Evolutionary conservation across 2,797 vertebrate species (phyloP).

Genomic region (Huso huso): DNA sequence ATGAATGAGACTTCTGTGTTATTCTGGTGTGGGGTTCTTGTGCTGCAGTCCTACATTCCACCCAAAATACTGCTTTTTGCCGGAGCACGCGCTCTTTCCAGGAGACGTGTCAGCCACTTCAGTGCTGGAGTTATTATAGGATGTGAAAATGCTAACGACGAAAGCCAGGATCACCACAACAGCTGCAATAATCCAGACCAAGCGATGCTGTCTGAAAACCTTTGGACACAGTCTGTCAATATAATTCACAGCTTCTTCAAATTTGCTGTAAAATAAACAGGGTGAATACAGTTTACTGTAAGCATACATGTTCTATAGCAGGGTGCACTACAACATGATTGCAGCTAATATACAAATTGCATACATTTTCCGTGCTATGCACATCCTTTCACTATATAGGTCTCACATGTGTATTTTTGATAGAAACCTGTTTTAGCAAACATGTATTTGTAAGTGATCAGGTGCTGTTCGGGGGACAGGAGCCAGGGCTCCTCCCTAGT

Average conservation of each 20-base stretch:
- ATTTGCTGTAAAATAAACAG: slow-evolving; percentile 41
- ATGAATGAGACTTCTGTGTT: slow-evolving; percentile 2
- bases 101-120: slow-evolving; percentile 48
- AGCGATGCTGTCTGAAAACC: slow-evolving; percentile 43
- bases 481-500: too few species aligned
- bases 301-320: neutral
- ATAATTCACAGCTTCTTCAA: slow-evolving; percentile 50
- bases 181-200: slow-evolving; percentile 49
- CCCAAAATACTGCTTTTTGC: slow-evolving; percentile 40
- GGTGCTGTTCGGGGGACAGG: too few species aligned
- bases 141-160: slow-evolving; percentile 55
- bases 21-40: slow-evolving; percentile 39
- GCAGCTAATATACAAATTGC: too few species aligned
- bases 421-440: too few species aligned
- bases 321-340: neutral
- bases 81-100: slow-evolving; percentile 24
- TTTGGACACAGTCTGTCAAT: slow-evolving; percentile 53
- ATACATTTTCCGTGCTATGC: too few species aligned
- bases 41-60: slow-evolving; percentile 34
- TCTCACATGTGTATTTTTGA: too few species aligned
- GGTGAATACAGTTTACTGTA: neutral
- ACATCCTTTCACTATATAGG: too few species aligned
- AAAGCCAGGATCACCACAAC: slow-evolving; percentile 53
- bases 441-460: too few species aligned
- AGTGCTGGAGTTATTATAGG: slow-evolving; percentile 50